These are phyloP conservation scores for Orthosia gothica DNA, from an alignment of 2,888 invertebrate species.

Conservation along the genomic window DNA sequence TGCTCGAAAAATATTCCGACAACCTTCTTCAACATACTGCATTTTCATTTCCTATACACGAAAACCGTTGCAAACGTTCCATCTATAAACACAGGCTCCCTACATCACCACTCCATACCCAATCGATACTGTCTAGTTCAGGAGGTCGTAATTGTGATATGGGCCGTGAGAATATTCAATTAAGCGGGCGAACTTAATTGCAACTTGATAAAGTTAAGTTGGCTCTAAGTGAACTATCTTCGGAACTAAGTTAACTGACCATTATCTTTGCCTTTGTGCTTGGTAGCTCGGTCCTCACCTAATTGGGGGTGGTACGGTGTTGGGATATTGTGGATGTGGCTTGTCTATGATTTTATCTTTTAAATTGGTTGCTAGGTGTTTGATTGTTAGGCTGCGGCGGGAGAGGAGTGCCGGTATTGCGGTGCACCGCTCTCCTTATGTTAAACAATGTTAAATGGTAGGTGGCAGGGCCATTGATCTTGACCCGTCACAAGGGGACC, in stretches of 20 bases:
- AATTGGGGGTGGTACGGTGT: conserved; percentile 82
- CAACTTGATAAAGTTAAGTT: conserved; percentile 90
- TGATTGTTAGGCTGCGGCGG: background rate
- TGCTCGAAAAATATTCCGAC: background rate
- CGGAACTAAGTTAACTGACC: conserved; percentile 91
- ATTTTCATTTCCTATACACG: background rate
- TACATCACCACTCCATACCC: conserved; percentile 43
- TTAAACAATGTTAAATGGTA: too few species aligned
- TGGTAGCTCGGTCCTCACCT: conserved; percentile 83
- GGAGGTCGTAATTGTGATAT: conserved; percentile 88
- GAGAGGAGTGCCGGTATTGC: too few species aligned
- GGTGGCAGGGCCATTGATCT: too few species aligned
- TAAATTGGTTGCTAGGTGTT: background rate
- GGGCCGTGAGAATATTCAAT: conserved; percentile 90
- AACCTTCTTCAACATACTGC: background rate
- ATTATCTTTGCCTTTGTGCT: conserved; percentile 91
- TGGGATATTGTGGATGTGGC: conserved; percentile 72
- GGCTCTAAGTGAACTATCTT: conserved; percentile 91
- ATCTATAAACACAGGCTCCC: background rate
- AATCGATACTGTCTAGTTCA: conserved; percentile 87
- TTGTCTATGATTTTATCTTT: conserved; percentile 5
- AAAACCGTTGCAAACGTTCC: background rate
- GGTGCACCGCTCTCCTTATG: too few species aligned
- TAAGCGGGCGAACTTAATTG: conserved; percentile 89
- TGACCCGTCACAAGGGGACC: too few species aligned